Evolutionary conservation across 1,140 invertebrate species (phyloP).

Genomic region (Drosophila rhopaloa): DNA sequence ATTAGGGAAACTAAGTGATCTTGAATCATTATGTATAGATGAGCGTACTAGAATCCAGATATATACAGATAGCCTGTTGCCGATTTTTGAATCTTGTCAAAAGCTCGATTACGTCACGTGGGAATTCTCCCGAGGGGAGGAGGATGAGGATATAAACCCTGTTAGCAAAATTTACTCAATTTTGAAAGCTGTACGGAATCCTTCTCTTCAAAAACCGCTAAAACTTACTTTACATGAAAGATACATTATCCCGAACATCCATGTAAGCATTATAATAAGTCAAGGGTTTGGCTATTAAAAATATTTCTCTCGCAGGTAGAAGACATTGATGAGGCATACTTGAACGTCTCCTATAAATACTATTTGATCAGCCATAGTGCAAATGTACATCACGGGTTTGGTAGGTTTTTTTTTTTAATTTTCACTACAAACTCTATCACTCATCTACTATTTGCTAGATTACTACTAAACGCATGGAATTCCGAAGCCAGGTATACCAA

Average conservation of each 20-base stretch:
- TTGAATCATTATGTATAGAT: neutral
- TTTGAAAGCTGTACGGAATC: neutral
- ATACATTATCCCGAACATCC: neutral
- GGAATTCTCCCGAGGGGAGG: neutral
- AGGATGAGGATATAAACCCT: neutral
- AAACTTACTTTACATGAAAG: neutral
- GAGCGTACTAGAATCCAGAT: no score
- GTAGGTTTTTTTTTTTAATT: no score
- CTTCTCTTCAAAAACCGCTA: neutral
- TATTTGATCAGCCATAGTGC: neutral
- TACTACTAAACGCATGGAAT: no score
- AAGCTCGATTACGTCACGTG: neutral
- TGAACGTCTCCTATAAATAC: neutral
- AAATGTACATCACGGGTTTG: constrained; percentile 43
- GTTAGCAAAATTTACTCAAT: neutral
- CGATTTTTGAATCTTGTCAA: neutral
- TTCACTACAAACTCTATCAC: no score
- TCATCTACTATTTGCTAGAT: no score
- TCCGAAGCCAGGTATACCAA: no score
- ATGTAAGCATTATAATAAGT: neutral
- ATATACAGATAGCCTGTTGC: neutral
- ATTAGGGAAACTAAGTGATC: neutral
- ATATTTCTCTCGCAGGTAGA: neutral
- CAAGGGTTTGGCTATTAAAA: neutral
- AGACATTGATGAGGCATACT: neutral